Percentiles rank a stretch among this genome's conserved stretches.
Evolutionary conservation across 2,797 vertebrate genomes (phyloP).

Genomic region (Danio jaintianensis): DNA sequence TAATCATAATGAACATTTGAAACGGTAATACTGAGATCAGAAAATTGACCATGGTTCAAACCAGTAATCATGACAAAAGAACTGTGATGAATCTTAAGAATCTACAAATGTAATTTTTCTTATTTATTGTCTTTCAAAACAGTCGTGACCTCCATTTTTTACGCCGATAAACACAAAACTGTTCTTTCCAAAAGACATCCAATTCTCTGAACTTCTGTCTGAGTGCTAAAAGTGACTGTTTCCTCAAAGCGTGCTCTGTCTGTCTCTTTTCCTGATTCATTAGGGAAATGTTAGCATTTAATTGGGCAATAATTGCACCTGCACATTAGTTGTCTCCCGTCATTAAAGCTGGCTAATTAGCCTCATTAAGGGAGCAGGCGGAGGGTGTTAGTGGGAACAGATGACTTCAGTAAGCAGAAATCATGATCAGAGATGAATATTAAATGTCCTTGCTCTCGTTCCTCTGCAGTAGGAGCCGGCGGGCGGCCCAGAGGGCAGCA

Average conservation of each 20-base stretch:
- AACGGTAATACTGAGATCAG: no score
- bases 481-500: conserved; percentile 73
- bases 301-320: conserved; percentile 56
- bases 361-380: conserved; percentile 50
- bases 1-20: no score
- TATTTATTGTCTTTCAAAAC: neutral
- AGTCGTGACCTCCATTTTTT: neutral
- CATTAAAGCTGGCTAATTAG: conserved; percentile 59
- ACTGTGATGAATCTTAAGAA: neutral
- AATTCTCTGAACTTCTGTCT: conserved; percentile 4
- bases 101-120: neutral
- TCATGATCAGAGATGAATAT: conserved; percentile 39
- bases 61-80: no score
- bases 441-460: conserved; percentile 32
- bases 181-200: neutral
- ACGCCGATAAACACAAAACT: neutral
- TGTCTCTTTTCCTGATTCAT: conserved; percentile 34
- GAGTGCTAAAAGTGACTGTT: conserved; percentile 33
- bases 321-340: conserved; percentile 56
- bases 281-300: conserved; percentile 49
- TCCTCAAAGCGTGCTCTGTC: neutral
- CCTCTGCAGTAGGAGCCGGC: conserved; percentile 75
- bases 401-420: conserved; percentile 42
- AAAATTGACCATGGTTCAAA: no score
- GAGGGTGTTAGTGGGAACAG: conserved; percentile 52